Conservation (phyloP, 2,113 vertebrate species). For the Todiramphus saurophagus region DNA sequence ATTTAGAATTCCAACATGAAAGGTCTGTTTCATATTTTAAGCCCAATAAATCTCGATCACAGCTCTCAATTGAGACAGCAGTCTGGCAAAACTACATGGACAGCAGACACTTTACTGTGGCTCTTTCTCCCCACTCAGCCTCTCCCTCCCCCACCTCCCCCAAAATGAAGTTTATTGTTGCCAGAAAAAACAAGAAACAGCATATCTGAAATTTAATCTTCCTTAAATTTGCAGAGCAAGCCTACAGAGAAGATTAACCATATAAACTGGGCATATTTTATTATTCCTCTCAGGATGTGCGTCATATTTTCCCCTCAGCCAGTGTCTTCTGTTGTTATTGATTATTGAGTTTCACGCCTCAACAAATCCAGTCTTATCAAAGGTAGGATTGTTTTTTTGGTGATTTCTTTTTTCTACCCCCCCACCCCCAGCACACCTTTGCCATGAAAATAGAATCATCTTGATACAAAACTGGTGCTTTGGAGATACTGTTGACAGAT, state of each 20-base stretch:
- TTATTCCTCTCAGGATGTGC: neutral
- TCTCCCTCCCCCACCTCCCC: conserved; percentile 28
- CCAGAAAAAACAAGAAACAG: conserved; percentile 67
- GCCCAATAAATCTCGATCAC: conserved; percentile 67
- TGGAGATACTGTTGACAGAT: neutral
- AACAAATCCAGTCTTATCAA: neutral
- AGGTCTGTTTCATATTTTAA: conserved; percentile 72
- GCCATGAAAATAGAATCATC: neutral
- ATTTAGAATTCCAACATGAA: conserved; percentile 75
- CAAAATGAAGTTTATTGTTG: conserved; percentile 38
- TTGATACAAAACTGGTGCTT: neutral
- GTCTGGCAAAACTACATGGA: conserved; percentile 65
- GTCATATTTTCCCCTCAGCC: neutral
- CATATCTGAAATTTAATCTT: conserved; percentile 63
- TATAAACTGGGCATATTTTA: neutral
- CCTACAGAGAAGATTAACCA: conserved; percentile 23
- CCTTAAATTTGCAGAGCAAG: conserved; percentile 51
- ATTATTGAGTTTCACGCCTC: neutral
- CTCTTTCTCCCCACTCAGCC: conserved; percentile 30
- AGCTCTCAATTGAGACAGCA: conserved; percentile 65
- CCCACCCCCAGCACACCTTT: neutral
- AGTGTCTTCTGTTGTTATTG: neutral
- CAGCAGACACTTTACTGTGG: conserved; percentile 57
- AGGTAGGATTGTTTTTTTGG: neutral
- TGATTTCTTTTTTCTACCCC: neutral